Evolutionary conservation across 2,113 vertebrate genomes (phyloP).

Genomic region (Tragulus kanchil): DNA sequence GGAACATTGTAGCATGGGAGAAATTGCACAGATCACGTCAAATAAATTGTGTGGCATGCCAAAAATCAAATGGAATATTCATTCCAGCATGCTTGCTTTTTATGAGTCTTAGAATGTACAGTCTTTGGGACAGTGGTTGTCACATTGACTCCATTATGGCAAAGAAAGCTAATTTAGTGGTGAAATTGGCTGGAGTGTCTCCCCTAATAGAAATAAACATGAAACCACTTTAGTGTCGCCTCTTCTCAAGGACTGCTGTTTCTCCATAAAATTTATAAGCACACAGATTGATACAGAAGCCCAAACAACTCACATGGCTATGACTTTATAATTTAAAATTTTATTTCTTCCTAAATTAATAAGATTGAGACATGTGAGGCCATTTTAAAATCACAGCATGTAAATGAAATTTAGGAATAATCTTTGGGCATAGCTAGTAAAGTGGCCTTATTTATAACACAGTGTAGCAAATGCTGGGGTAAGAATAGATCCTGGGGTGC

Average conservation of each 20-base stretch:
- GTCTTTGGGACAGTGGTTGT: slow-evolving; percentile 76
- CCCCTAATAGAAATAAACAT: slow-evolving; percentile 79
- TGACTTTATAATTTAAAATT: slow-evolving; percentile 68
- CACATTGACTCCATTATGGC: slow-evolving; percentile 65
- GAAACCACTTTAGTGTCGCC: slow-evolving; percentile 75
- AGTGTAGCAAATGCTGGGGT: not conserved
- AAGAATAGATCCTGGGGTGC: not conserved
- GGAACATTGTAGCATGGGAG: slow-evolving; percentile 37
- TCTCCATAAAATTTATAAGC: slow-evolving; percentile 73
- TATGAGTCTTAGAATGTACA: slow-evolving; percentile 75
- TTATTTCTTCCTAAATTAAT: slow-evolving; percentile 50
- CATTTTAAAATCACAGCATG: slow-evolving; percentile 63
- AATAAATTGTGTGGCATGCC: slow-evolving; percentile 77
- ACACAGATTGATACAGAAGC: slow-evolving; percentile 61
- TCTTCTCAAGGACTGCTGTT: slow-evolving; percentile 75
- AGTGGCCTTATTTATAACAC: not conserved
- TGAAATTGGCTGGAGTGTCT: slow-evolving; percentile 78
- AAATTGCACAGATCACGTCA: slow-evolving; percentile 75
- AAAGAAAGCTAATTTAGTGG: slow-evolving; percentile 79
- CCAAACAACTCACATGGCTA: slow-evolving; percentile 49
- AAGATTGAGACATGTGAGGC: slow-evolving; percentile 26
- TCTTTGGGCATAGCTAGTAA: slow-evolving; percentile 13
- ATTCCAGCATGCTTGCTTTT: slow-evolving; percentile 70
- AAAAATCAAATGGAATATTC: slow-evolving; percentile 78
- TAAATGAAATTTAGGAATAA: slow-evolving; percentile 59